Evolutionary conservation across 2,888 invertebrate species (phyloP).

Genomic region (Nemoura dubitans): DNA sequence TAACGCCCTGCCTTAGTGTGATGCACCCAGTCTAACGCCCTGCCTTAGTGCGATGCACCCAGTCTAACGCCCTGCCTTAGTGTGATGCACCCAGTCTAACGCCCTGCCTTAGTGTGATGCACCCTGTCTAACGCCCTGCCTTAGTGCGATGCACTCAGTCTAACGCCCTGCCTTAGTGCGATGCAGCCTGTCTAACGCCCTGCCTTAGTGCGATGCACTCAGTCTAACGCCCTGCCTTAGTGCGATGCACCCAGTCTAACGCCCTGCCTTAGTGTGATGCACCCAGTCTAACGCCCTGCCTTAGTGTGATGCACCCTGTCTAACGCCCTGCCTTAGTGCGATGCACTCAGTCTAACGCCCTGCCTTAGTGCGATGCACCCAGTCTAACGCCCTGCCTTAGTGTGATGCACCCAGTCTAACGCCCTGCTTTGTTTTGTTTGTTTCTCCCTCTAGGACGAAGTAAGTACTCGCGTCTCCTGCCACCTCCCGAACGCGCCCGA

Average conservation of each 20-base stretch:
- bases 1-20: constrained; percentile 50
- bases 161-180: constrained; percentile 50
- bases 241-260: constrained; percentile 36
- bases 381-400: not conserved
- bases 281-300: no score
- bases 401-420: constrained; percentile 14
- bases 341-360: no score
- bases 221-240: constrained; percentile 49
- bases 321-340: not conserved
- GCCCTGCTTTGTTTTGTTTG: constrained; percentile 55
- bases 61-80: constrained; percentile 49
- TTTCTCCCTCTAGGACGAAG: constrained; percentile 61
- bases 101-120: constrained; percentile 51
- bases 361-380: no score
- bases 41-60: no score
- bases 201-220: no score
- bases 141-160: no score
- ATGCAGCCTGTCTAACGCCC: constrained; percentile 22
- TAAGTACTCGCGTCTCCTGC: constrained; percentile 57
- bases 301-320: not conserved
- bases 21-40: constrained; percentile 26
- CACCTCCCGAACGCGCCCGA: not conserved
- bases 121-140: constrained; percentile 43
- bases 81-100: constrained; percentile 36
- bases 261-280: constrained; percentile 47